phyloP scores from a whole-genome alignment of 23 tunicate species.

The Styela plicata region DNA sequence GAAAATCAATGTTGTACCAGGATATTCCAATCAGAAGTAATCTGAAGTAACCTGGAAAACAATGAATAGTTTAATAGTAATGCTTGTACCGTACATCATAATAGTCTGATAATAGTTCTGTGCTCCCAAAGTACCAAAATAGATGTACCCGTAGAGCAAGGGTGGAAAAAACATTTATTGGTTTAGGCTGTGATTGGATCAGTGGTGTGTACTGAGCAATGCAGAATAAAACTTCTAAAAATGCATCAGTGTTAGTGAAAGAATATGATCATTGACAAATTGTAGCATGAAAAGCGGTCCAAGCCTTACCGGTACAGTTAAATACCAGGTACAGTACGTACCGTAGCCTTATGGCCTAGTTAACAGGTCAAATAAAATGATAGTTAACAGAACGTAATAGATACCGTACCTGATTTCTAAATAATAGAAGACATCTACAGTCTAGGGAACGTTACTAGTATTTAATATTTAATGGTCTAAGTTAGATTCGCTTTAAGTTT shows the following conservation, averaged over 20 bases:
- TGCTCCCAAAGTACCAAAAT: background rate
- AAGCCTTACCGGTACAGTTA: too few relatives aligned
- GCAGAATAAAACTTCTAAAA: too few relatives aligned
- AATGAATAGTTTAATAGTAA: background rate
- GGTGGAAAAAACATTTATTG: background rate
- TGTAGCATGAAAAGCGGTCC: too few relatives aligned
- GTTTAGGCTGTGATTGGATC: too few relatives aligned
- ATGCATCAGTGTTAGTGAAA: too few relatives aligned
- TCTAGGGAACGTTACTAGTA: background rate
- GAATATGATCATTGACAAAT: too few relatives aligned
- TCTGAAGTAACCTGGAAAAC: conserved; percentile 36
- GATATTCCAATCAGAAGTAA: conserved; percentile 18
- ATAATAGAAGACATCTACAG: background rate
- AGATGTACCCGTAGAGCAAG: background rate
- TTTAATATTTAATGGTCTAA: background rate
- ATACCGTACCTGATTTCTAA: background rate
- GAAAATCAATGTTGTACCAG: conserved; percentile 37
- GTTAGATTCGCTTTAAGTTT: background rate
- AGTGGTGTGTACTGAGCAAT: too few relatives aligned
- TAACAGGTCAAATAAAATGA: too few relatives aligned
- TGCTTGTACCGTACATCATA: background rate
- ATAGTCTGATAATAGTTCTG: background rate
- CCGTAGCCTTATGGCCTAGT: too few relatives aligned
- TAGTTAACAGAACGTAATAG: too few relatives aligned
- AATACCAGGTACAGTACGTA: too few relatives aligned